Conservation (phyloP, 1,140 invertebrate species). For the Trichomalopsis sarcophagae region DNA sequence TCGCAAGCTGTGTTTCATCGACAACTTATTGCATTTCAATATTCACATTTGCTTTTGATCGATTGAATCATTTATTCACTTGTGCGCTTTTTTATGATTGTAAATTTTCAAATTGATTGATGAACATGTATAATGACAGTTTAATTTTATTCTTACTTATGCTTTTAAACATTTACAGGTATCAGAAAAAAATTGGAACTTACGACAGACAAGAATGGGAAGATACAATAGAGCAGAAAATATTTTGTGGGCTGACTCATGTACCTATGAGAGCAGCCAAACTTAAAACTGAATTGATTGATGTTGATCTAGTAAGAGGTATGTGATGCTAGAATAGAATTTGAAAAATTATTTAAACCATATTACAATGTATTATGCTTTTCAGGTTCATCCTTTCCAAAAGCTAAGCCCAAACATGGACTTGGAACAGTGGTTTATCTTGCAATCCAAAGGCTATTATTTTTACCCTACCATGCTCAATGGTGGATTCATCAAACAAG, state of each 20-base stretch:
- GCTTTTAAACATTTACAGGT: constrained; percentile 76
- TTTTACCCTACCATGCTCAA: constrained; percentile 87
- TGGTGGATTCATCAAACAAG: constrained; percentile 95
- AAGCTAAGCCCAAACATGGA: constrained; percentile 93
- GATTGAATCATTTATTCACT: background rate
- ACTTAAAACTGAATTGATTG: constrained; percentile 93
- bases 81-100: background rate
- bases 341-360: constrained; percentile 36
- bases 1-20: too few relatives aligned
- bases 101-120: background rate
- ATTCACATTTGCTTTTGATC: background rate
- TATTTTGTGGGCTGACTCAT: constrained; percentile 88
- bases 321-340: constrained; percentile 42
- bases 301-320: constrained; percentile 93
- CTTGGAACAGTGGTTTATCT: constrained; percentile 87
- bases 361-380: constrained; percentile 52
- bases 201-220: constrained; percentile 99
- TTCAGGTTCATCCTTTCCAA: constrained; percentile 93
- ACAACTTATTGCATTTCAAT: background rate
- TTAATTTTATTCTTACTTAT: constrained; percentile 7
- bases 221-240: constrained; percentile 91
- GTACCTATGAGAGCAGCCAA: constrained; percentile 91
- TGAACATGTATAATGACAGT: background rate
- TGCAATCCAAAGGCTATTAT: constrained; percentile 85
- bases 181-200: constrained; percentile 95